These are phyloP conservation scores for Thunnus thynnus DNA, from an alignment of 2,113 vertebrate species.

Conservation along the genomic window DNA sequence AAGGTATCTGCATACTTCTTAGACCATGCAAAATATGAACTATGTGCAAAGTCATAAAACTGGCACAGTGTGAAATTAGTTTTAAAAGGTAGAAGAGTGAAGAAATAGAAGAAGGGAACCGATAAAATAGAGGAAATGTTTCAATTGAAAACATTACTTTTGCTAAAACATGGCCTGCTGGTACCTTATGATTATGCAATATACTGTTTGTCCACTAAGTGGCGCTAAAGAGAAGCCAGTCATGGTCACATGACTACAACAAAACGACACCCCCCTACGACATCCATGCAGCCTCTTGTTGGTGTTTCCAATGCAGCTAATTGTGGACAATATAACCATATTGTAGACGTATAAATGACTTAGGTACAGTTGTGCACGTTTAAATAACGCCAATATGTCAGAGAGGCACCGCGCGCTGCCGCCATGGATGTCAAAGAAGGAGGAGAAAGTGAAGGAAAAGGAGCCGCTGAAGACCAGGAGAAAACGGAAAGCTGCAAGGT, in stretches of 20 bases:
- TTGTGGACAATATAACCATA: accelerated
- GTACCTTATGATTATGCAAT: not conserved
- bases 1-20: too few species aligned
- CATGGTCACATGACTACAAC: slow-evolving; percentile 23
- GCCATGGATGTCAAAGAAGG: slow-evolving; percentile 78
- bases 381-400: slow-evolving; percentile 49
- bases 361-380: accelerated
- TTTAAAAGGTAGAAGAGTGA: too few species aligned
- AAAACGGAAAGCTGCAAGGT: slow-evolving; percentile 61
- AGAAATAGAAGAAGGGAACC: too few species aligned
- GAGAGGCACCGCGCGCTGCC: slow-evolving; percentile 73
- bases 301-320: accelerated
- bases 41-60: too few species aligned
- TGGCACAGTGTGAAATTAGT: too few species aligned
- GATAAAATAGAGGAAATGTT: too few species aligned
- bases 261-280: accelerated
- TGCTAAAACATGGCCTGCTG: too few species aligned
- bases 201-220: slow-evolving; percentile 13
- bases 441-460: slow-evolving; percentile 24
- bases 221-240: not conserved
- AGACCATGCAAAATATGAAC: too few species aligned
- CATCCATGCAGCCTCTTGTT: too few species aligned
- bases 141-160: too few species aligned
- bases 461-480: slow-evolving; percentile 43
- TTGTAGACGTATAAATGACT: accelerated